phyloP scores from a whole-genome alignment of 1,140 invertebrate species.

The Brachionus koreanus region DNA sequence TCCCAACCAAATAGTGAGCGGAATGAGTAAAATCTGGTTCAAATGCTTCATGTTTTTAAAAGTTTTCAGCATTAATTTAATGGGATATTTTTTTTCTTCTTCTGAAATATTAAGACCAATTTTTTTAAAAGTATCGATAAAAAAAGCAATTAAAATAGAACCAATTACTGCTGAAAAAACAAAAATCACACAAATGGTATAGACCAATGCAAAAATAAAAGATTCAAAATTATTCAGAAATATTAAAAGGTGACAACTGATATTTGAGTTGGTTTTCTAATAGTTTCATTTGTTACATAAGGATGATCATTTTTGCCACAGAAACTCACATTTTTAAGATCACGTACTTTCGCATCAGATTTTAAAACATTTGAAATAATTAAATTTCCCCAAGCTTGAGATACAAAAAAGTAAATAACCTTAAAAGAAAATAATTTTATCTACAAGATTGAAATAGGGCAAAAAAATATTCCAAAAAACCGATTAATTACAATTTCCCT shows the following conservation, averaged over 20 bases:
- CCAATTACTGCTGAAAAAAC: conserved; percentile 77
- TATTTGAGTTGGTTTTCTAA: conserved; percentile 33
- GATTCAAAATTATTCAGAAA: not conserved
- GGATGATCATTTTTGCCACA: not conserved
- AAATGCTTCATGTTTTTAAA: conserved; percentile 69
- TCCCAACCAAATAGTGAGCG: conserved; percentile 89
- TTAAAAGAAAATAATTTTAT: not conserved
- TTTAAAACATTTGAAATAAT: conserved; percentile 81
- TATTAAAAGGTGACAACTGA: conserved; percentile 39
- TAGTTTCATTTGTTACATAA: not conserved
- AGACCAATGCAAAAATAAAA: conserved; percentile 42
- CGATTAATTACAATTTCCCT: conserved; percentile 82
- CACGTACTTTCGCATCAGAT: conserved; percentile 15
- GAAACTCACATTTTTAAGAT: not conserved
- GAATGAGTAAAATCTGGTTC: conserved; percentile 80
- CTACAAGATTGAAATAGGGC: conserved; percentile 79
- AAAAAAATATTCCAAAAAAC: conserved; percentile 97
- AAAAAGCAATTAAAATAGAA: conserved; percentile 74
- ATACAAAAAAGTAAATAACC: not conserved
- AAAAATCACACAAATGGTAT: conserved; percentile 79
- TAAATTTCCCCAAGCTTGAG: conserved; percentile 74
- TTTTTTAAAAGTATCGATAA: conserved; percentile 69
- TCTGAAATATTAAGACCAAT: not conserved
- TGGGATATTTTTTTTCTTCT: conserved; percentile 36
- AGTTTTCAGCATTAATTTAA: not conserved